Conservation (phyloP, 2,113 vertebrate genomes). For the Zosterops lateralis region DNA sequence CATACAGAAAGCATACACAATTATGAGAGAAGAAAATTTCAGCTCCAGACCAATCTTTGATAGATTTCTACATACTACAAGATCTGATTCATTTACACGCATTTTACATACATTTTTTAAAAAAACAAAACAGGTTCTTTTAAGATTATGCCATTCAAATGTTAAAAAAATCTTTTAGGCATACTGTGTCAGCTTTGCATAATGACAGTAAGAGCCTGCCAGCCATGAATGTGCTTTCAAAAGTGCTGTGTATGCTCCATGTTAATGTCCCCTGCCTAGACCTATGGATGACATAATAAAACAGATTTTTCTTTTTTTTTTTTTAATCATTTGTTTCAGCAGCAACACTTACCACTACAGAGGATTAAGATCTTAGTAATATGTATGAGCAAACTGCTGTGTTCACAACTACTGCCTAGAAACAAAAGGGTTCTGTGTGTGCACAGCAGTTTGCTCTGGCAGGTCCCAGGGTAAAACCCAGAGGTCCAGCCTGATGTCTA, state of each 20-base stretch:
- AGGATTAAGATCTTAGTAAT: neutral
- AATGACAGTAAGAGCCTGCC: neutral
- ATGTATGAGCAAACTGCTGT: neutral
- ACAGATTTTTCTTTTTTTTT: neutral
- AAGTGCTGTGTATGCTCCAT: fast-evolving
- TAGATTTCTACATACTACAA: fast-evolving
- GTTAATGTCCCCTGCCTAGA: neutral
- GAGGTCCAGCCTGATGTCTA: neutral
- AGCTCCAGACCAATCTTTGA: too few relatives aligned
- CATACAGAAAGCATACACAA: fast-evolving
- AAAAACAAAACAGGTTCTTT: neutral
- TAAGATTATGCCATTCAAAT: neutral
- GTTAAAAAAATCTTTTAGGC: neutral
- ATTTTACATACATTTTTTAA: fast-evolving
- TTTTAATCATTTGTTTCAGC: neutral
- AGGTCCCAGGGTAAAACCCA: neutral
- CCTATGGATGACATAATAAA: neutral
- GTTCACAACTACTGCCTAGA: neutral
- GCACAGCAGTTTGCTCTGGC: neutral
- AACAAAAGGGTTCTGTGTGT: neutral
- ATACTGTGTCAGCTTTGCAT: neutral
- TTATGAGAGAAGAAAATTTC: neutral
- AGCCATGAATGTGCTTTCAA: neutral
- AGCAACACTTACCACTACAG: neutral
- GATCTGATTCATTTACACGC: fast-evolving